These are phyloP conservation scores for Flexamia atlantica DNA, from an alignment of 2,888 invertebrate species.

Conservation along the genomic window DNA sequence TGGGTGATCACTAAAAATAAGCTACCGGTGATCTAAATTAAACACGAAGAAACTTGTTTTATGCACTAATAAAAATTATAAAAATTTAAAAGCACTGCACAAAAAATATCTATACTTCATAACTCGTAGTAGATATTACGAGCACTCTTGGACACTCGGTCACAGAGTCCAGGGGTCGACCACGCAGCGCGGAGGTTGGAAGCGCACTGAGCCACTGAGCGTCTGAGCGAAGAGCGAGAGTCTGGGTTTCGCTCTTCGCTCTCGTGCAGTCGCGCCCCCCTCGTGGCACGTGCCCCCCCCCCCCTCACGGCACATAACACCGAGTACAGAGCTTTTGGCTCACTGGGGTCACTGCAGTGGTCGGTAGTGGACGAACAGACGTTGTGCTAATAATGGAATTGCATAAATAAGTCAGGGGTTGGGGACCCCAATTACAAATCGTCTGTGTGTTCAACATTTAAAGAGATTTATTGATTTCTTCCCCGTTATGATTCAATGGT, in stretches of 20 bases:
- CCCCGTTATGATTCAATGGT: too few species aligned
- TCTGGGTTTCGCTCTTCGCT: neutral
- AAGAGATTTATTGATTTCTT: too few species aligned
- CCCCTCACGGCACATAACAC: neutral
- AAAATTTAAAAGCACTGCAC: neutral
- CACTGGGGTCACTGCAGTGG: neutral
- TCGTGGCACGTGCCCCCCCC: constrained; percentile 15
- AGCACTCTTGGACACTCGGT: neutral
- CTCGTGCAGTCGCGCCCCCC: neutral
- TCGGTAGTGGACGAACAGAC: neutral
- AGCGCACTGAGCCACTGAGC: constrained; percentile 24
- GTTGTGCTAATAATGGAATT: too few species aligned
- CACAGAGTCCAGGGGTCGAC: neutral
- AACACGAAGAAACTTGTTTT: too few species aligned
- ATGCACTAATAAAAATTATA: neutral
- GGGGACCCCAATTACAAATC: too few species aligned
- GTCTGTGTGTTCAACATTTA: too few species aligned
- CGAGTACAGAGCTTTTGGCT: neutral
- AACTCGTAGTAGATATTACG: neutral
- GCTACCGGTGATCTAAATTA: too few species aligned
- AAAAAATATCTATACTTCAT: neutral
- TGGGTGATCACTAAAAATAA: neutral
- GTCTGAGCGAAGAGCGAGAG: neutral
- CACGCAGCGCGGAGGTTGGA: constrained; percentile 7
- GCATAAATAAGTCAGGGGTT: too few species aligned